These are phyloP conservation scores for Trialeurodes vaporariorum DNA, from an alignment of 1,140 invertebrate species.

Conservation along the genomic window DNA sequence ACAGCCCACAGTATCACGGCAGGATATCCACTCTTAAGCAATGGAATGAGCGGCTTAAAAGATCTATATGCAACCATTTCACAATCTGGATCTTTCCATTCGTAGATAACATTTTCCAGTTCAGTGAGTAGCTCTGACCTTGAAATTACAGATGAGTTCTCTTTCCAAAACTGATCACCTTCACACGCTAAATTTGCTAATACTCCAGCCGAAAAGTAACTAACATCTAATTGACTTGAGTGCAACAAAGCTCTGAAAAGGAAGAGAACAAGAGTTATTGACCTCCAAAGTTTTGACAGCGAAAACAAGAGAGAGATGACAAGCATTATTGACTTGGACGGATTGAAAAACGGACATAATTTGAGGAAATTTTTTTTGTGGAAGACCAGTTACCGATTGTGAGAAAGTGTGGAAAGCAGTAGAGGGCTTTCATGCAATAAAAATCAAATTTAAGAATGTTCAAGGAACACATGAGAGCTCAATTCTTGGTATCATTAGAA, in stretches of 20 bases:
- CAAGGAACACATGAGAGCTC: too few species aligned
- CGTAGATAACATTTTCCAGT: slow-evolving; percentile 45
- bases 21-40: slow-evolving; percentile 45
- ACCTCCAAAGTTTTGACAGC: too few species aligned
- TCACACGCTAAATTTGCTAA: slow-evolving; percentile 60
- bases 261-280: too few species aligned
- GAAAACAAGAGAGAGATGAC: too few species aligned
- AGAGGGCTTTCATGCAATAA: too few species aligned
- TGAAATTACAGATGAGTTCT: slow-evolving; percentile 20
- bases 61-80: slow-evolving; percentile 79
- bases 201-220: slow-evolving; percentile 74
- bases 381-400: too few species aligned
- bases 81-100: slow-evolving; percentile 57
- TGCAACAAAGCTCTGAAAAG: slow-evolving; percentile 39
- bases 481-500: too few species aligned
- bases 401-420: too few species aligned
- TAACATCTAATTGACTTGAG: slow-evolving; percentile 62
- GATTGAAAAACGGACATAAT: too few species aligned
- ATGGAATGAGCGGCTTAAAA: slow-evolving; percentile 63
- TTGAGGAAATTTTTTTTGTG: too few species aligned
- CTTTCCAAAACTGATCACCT: slow-evolving; percentile 36
- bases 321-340: too few species aligned
- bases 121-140: slow-evolving; percentile 44
- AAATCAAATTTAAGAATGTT: too few species aligned
- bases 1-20: slow-evolving; percentile 69